Evolutionary conservation across 2,888 invertebrate species (phyloP).

Genomic region (Danaus chrysippus): DNA sequence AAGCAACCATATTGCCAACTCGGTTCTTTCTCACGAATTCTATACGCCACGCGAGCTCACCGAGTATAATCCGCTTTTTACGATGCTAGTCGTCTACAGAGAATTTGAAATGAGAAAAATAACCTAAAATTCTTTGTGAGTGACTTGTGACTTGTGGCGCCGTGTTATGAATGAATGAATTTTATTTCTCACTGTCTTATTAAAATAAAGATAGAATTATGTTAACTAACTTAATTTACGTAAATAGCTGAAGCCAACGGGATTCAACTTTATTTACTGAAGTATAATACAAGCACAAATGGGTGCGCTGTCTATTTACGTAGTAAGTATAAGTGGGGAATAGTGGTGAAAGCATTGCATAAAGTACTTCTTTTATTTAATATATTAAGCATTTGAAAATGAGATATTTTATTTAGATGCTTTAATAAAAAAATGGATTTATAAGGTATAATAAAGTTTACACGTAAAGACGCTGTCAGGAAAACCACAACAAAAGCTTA

Average conservation of each 20-base stretch:
- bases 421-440: no score
- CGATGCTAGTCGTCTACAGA: conserved; percentile 71
- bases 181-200: conserved; percentile 36
- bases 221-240: conserved; percentile 29
- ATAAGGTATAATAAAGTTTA: no score
- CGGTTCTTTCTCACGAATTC: conserved; percentile 70
- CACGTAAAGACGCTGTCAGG: no score
- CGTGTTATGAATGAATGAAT: conserved; percentile 61
- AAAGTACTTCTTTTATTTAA: background rate
- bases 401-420: no score
- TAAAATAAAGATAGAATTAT: conserved; percentile 30
- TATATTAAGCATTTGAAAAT: background rate
- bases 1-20: conserved; percentile 74
- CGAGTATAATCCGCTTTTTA: conserved; percentile 77
- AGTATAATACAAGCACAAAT: no score
- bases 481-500: conserved; percentile 7
- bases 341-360: background rate
- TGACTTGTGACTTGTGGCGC: conserved; percentile 53
- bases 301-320: background rate
- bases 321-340: background rate
- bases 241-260: conserved; percentile 29
- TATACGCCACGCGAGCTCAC: conserved; percentile 61
- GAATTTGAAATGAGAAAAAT: conserved; percentile 77
- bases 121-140: conserved; percentile 67
- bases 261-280: conserved; percentile 2